These are phyloP conservation scores for Morinoia aosen DNA, from an alignment of 2,888 invertebrate species.

Conservation along the genomic window DNA sequence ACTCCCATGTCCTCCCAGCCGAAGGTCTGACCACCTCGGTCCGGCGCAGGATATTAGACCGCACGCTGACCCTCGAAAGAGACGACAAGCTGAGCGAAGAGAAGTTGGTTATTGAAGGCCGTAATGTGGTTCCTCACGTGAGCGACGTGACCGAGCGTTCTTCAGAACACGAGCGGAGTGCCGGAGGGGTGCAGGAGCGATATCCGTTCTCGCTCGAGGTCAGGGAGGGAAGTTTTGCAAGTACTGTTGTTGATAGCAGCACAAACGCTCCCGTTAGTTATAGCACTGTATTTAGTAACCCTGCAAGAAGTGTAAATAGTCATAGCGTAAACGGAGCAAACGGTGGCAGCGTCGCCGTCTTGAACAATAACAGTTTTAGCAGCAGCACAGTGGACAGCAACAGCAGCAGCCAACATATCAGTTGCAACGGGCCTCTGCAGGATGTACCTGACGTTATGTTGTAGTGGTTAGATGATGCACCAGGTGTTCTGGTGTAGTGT, in stretches of 20 bases:
- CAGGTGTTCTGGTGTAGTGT: conserved; percentile 46
- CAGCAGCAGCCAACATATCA: neutral
- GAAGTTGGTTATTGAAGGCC: neutral
- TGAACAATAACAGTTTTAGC: conserved; percentile 22
- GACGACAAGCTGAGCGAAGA: neutral
- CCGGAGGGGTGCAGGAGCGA: neutral
- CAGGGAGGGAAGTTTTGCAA: neutral
- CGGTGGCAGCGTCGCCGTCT: neutral
- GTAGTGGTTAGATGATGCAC: conserved; percentile 49
- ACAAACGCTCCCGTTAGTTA: conserved; percentile 4
- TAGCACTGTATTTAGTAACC: neutral
- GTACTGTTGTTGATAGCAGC: neutral
- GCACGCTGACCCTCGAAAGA: neutral
- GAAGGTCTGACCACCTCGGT: neutral
- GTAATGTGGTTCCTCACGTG: neutral
- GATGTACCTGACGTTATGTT: conserved; percentile 64
- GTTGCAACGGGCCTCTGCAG: conserved; percentile 62
- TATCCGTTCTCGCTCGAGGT: neutral
- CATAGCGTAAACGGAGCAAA: neutral
- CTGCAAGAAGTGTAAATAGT: conserved; percentile 35
- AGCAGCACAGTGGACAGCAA: conserved; percentile 31
- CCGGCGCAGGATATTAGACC: neutral
- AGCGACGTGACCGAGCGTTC: neutral
- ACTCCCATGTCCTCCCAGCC: conserved; percentile 28
- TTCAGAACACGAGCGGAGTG: neutral